These are phyloP conservation scores for Eretmocerus hayati DNA, from an alignment of 2,888 invertebrate genomes.

Conservation along the genomic window DNA sequence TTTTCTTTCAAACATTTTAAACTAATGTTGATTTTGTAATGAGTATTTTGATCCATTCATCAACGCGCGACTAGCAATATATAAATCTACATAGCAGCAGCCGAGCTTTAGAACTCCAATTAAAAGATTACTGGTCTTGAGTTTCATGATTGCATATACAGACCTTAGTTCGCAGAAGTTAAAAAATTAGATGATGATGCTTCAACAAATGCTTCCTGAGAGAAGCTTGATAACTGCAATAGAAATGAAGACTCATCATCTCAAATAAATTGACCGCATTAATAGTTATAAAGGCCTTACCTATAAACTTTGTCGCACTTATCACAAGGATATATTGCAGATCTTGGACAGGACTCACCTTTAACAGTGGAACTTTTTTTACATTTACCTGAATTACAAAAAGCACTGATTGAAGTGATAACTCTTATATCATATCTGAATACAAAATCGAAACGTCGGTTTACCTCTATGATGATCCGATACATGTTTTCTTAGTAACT, in stretches of 20 bases:
- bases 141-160: too few relatives aligned
- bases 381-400: slow-evolving; percentile 14
- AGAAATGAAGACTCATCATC: slow-evolving; percentile 2
- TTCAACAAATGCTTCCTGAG: slow-evolving; percentile 18
- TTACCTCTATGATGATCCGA: slow-evolving; percentile 19
- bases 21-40: too few relatives aligned
- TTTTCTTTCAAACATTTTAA: too few relatives aligned
- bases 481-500: slow-evolving; percentile 15
- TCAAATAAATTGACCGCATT: slow-evolving; percentile 22
- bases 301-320: slow-evolving; percentile 17
- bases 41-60: too few relatives aligned
- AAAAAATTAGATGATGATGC: too few relatives aligned
- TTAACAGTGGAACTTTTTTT: slow-evolving; percentile 19
- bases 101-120: too few relatives aligned
- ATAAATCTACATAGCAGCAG: too few relatives aligned
- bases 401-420: slow-evolving; percentile 1
- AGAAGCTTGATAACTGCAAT: slow-evolving; percentile 15
- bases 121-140: too few relatives aligned
- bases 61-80: too few relatives aligned
- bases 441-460: background rate
- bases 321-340: slow-evolving; percentile 10
- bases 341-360: slow-evolving; percentile 14
- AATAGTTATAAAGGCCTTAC: slow-evolving; percentile 16
- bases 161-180: too few relatives aligned
- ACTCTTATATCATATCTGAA: background rate